Conservation (phyloP, 2,797 vertebrate genomes). For the Anomalospiza imberbis region DNA sequence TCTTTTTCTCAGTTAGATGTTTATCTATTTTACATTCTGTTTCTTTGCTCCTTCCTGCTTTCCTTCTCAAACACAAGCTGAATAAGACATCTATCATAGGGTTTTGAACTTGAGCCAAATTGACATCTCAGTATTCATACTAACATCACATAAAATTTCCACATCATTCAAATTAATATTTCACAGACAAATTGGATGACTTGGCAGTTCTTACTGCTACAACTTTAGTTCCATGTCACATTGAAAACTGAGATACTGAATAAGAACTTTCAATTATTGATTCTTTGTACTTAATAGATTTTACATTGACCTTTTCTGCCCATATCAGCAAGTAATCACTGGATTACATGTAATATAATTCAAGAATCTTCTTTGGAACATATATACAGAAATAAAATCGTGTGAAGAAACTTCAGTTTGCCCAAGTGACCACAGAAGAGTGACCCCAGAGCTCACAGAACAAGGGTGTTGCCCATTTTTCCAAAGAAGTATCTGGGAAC, state of each 20-base stretch:
- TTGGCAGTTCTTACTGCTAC: not conserved
- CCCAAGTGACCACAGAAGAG: not conserved
- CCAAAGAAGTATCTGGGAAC: not conserved
- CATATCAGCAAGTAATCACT: not conserved
- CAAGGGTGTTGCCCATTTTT: accelerated
- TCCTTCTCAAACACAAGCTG: not conserved
- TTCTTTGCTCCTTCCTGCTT: not conserved
- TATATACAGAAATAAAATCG: not conserved
- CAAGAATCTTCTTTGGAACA: not conserved
- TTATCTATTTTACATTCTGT: not conserved
- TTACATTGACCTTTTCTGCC: not conserved
- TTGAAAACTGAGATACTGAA: not conserved
- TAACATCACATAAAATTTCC: not conserved
- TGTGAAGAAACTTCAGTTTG: not conserved
- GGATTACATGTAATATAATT: not conserved
- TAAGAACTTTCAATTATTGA: not conserved
- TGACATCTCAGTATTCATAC: not conserved
- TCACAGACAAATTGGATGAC: not conserved
- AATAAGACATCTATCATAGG: not conserved
- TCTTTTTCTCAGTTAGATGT: not conserved
- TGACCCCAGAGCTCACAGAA: not conserved
- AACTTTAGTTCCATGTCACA: not conserved
- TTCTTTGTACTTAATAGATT: not conserved
- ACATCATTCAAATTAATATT: not conserved
- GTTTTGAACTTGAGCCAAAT: not conserved